Base-by-base conservation (phyloP, 2,888 invertebrate species). In the Rambutsinella grinnellia region DNA sequence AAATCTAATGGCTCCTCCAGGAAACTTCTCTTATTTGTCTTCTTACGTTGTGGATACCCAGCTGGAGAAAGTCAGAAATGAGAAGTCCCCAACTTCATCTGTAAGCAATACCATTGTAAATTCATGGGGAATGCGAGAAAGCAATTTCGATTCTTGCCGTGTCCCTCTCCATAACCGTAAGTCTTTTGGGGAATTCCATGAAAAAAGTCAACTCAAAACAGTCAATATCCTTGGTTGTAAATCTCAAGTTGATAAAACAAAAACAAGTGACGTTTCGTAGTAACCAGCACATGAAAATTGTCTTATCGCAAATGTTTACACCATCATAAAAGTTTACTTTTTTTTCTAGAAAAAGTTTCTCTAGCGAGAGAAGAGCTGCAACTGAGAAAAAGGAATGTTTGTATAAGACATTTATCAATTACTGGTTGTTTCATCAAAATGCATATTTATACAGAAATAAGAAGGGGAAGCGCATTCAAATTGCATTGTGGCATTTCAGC, bases 1-100 rank as follows among this genome's bases (percentile, higher is more conserved):
- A 75, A 75, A 75, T 57, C 67, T 75, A 75, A 75, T 75, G 67
- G 74, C 67, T 68, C 65, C 60, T 53, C 58, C 72, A 65, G 36
- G 72, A 13, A 27, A 28, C 60, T 70, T 26, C 19, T 27, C 15
- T 24, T 17, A 5, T 46, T 23, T 54, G 63, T 71, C 65, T 58
- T 57, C n/a, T 3, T 15, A 36, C 1, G 46, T 54, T 3, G 17
- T 54, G 54, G 26, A 3, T 17, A 24, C 27, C 26, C 27, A 44
- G 47, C 46, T 23, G 57, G 57, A 44, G 60, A 24, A 49, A 23
- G 8, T n/a, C n/a, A n/a, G n/a, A n/a, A n/a, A n/a, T n/a, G n/a
- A n/a, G n/a, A n/a, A n/a, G n/a, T n/a, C n/a, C n/a, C n/a, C n/a
- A n/a, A n/a, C n/a, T n/a, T n/a, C n/a, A n/a, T n/a, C n/a, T n/a